Evolutionary conservation across 2,113 vertebrate genomes (phyloP).

Genomic region (Maccullochella peelii): DNA sequence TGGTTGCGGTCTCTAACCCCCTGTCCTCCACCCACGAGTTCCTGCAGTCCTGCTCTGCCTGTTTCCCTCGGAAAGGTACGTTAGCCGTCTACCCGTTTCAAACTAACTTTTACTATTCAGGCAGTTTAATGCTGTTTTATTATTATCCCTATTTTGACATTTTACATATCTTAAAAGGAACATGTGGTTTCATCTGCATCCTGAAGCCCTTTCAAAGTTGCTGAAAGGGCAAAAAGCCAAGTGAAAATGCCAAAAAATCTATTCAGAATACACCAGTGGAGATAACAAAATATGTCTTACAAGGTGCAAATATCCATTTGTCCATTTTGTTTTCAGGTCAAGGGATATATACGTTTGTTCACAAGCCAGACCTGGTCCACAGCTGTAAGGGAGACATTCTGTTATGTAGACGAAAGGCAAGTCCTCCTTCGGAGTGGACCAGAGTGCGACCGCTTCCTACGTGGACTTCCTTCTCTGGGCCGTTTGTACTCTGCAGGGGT

Average conservation of each 20-base stretch:
- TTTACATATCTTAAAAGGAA: no score
- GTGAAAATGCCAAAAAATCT: not conserved
- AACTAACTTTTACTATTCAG: not conserved
- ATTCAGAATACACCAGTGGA: not conserved
- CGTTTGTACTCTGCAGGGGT: slow-evolving; percentile 95
- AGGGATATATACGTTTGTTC: slow-evolving; percentile 87
- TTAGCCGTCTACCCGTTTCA: not conserved
- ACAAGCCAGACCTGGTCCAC: slow-evolving; percentile 90
- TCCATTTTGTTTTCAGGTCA: slow-evolving; percentile 78
- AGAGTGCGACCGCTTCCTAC: slow-evolving; percentile 90
- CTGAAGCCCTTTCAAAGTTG: not conserved
- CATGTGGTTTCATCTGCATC: not conserved
- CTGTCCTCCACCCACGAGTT: slow-evolving; percentile 91
- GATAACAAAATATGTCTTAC: not conserved
- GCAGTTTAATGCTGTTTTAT: not conserved
- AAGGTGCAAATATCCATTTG: not conserved
- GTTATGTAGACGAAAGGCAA: slow-evolving; percentile 86
- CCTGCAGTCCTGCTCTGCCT: slow-evolving; percentile 91
- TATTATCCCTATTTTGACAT: not conserved
- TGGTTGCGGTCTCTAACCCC: slow-evolving; percentile 82
- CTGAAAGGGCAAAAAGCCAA: not conserved
- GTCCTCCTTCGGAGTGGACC: slow-evolving; percentile 85
- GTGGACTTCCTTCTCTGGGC: slow-evolving; percentile 87
- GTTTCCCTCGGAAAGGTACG: slow-evolving; percentile 90
- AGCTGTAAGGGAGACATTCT: slow-evolving; percentile 89